Evolutionary conservation across 2,113 vertebrate species (phyloP).

Genomic region (Erinaceus europaeus): DNA sequence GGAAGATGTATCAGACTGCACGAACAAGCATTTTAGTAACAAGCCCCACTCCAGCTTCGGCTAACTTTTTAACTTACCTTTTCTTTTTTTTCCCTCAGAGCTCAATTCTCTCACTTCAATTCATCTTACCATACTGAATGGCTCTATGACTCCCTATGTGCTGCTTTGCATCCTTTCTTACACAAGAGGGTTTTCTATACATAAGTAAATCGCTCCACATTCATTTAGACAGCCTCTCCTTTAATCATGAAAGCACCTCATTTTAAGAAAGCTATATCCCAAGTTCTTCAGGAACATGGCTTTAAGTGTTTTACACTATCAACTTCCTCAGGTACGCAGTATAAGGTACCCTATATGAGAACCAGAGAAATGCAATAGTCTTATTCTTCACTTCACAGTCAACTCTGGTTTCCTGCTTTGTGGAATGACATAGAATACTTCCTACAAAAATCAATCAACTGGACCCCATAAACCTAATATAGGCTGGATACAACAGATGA

Average conservation of each 20-base stretch:
- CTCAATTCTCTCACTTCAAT: neutral
- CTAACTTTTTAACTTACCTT: neutral
- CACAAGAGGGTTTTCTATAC: neutral
- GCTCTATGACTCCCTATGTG: neutral
- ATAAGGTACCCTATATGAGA: neutral
- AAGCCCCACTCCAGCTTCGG: neutral
- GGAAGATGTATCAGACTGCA: neutral
- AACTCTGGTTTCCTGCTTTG: neutral
- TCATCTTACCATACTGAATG: neutral
- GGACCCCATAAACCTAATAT: no score
- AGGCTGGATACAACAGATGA: no score
- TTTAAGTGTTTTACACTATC: neutral
- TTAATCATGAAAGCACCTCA: neutral
- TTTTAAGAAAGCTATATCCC: neutral
- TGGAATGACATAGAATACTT: neutral
- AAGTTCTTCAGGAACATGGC: neutral
- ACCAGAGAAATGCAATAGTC: neutral
- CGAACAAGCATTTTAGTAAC: neutral
- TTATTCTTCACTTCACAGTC: neutral
- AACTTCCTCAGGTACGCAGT: neutral
- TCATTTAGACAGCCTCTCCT: neutral
- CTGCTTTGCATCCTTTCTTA: neutral
- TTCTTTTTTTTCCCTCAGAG: neutral
- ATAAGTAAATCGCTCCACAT: slow-evolving; percentile 4
- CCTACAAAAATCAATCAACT: neutral